Conservation (phyloP, 2,797 vertebrate genomes). For the Furcifer pardalis region DNA sequence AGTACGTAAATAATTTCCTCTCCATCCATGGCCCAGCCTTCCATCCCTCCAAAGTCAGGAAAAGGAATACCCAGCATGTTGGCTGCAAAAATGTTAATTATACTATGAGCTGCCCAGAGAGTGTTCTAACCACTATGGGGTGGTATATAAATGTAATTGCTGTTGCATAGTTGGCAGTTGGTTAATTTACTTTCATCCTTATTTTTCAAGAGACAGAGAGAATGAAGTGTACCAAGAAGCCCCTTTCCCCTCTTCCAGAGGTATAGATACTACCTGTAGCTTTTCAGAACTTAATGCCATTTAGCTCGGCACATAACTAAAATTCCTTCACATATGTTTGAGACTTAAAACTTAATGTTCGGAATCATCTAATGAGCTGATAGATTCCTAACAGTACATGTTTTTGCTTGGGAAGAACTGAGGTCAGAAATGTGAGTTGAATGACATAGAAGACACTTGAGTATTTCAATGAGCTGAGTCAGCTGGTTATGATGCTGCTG, state of each 20-base stretch:
- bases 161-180: conserved; percentile 42
- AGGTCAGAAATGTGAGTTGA: background rate
- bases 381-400: background rate
- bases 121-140: too few species aligned
- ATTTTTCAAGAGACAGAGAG: background rate
- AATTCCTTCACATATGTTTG: background rate
- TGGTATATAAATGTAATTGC: too few species aligned
- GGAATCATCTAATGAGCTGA: background rate
- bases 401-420: background rate
- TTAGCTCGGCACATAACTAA: background rate
- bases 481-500: conserved; percentile 53
- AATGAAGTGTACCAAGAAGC: background rate
- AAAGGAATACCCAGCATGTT: too few species aligned
- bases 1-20: background rate
- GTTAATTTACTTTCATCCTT: conserved; percentile 49
- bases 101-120: too few species aligned
- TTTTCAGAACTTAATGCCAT: background rate
- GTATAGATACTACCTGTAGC: background rate
- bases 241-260: background rate
- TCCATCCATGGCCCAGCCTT: background rate
- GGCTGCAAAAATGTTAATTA: too few species aligned
- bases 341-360: background rate
- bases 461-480: conserved; percentile 69
- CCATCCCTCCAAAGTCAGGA: background rate
- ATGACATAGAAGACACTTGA: conserved; percentile 47